Base-by-base conservation (phyloP, 2,888 invertebrate genomes). In the Cosmopolites sordidus region DNA sequence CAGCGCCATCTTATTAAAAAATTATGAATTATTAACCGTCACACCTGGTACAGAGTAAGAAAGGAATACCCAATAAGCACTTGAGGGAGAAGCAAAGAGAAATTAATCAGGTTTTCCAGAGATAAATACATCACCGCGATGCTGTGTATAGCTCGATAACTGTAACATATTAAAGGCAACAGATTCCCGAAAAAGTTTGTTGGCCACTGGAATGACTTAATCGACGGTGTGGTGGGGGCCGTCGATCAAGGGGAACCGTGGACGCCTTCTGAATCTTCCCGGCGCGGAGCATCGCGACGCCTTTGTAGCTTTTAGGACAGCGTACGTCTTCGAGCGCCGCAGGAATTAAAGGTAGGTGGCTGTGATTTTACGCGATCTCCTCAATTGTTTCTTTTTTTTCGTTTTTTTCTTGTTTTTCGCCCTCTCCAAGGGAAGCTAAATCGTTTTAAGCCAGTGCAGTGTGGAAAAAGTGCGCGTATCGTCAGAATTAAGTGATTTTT, bases 231-330 rank as follows among this genome's bases (percentile, higher is more conserved):
- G 56, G 56, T 45, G 51, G 56, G 51, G 41, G 14, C 4, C 8
- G 15, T 3, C 11, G 14, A 39, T 16, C 30, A 41, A 56, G 56
- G 56, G 51, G 51, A 48, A 48, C n/a, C 17, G 16, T 22, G 44
- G 39, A 47, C 51, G 44, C 48, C 56, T 51, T 41, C 51, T 42
- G 51, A 56, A 56, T 51, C 27, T 51, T 51, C 50, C 39, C 33
- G 33, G 33, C 51, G 53, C 56, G 52, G 43, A 54, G 54, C 72
- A 71, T 68, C 72, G 71, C 71, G 73, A 70, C 72, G 73, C 72
- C 67, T 58, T 52, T 72, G 71, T 72, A 72, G 72, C 73, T 70
- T 66, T 70, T 70, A 71, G 72, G 72, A 72, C 70, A 70, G 71
- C 71, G 70, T 71, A 70, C 57, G 53, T 73, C 66, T 71, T 71